These are phyloP conservation scores for Pseudomyrmex flavicornis DNA, from an alignment of 1,140 invertebrate genomes.

Conservation along the genomic window DNA sequence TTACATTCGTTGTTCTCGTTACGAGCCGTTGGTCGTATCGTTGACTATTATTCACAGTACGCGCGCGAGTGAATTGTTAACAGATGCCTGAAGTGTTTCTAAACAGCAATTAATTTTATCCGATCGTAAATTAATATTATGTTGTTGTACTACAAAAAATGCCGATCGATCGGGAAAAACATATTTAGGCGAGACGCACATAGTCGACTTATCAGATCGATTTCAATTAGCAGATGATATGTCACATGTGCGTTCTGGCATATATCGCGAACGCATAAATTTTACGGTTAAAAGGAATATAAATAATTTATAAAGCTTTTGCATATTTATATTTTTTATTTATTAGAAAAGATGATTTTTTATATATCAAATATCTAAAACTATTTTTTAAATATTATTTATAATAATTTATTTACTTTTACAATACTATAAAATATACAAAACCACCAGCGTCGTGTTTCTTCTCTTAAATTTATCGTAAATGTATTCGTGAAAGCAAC, in stretches of 20 bases:
- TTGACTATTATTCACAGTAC: neutral
- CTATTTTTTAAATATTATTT: slow-evolving; percentile 3
- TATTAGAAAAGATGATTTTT: neutral
- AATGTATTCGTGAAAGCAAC: slow-evolving; percentile 16
- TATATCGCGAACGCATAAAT: slow-evolving; percentile 24
- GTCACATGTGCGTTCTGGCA: slow-evolving; percentile 3
- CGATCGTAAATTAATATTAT: neutral
- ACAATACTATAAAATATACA: too few relatives aligned
- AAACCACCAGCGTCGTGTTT: neutral
- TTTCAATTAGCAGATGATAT: slow-evolving; percentile 45
- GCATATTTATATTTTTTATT: neutral
- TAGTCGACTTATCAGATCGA: neutral
- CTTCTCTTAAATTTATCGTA: neutral
- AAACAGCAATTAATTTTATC: neutral
- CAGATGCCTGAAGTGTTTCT: neutral
- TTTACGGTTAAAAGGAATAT: slow-evolving; percentile 33
- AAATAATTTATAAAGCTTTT: slow-evolving; percentile 26
- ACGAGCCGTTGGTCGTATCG: neutral
- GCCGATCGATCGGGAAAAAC: neutral
- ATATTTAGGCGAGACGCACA: neutral
- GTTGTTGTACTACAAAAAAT: neutral
- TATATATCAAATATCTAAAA: neutral
- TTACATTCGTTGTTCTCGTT: slow-evolving; percentile 15
- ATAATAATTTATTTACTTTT: neutral
- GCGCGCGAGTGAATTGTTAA: neutral